Conservation (phyloP, 2,797 vertebrate genomes). For the Lagocephalus sceleratus region DNA sequence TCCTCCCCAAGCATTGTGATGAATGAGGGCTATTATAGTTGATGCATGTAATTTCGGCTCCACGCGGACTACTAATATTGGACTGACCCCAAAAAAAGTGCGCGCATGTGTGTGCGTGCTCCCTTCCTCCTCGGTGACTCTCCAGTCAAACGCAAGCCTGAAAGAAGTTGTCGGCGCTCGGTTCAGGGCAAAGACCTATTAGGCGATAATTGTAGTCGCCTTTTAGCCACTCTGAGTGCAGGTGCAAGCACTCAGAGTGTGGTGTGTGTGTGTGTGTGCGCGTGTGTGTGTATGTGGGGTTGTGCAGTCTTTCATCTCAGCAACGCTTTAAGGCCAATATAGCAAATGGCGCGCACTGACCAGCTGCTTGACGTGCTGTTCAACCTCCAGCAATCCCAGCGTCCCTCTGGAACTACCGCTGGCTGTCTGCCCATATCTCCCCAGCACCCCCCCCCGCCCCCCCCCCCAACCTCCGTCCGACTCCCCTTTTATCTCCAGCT, state of each 20-base stretch:
- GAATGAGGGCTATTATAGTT: slow-evolving; percentile 55
- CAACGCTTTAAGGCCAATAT: slow-evolving; percentile 56
- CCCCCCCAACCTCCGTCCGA: slow-evolving; percentile 1
- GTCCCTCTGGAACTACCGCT: slow-evolving; percentile 35
- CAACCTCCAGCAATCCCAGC: slow-evolving; percentile 39
- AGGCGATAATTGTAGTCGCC: slow-evolving; percentile 48
- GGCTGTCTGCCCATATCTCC: slow-evolving; percentile 25
- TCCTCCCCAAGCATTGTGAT: slow-evolving; percentile 51
- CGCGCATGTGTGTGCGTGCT: not conserved
- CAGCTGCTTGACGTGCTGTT: slow-evolving; percentile 52
- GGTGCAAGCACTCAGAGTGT: slow-evolving; percentile 33
- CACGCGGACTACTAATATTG: slow-evolving; percentile 34
- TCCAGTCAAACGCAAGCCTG: too few relatives aligned
- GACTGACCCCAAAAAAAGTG: slow-evolving; percentile 28
- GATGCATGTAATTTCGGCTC: slow-evolving; percentile 51
- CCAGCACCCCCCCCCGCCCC: not conserved
- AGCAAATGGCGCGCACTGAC: slow-evolving; percentile 51
- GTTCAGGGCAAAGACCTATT: slow-evolving; percentile 39
- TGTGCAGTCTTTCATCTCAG: slow-evolving; percentile 50
- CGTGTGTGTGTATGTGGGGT: slow-evolving; percentile 17
- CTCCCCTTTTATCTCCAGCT: slow-evolving; percentile 21
- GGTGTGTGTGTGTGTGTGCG: slow-evolving; percentile 16
- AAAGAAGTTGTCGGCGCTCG: not conserved
- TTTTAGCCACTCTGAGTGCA: slow-evolving; percentile 45
- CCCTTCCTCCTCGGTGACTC: not conserved